Percentiles rank a stretch among this genome's conserved stretches.
phyloP scores from a whole-genome alignment of 1,140 invertebrate genomes.

The Periplaneta americana region DNA sequence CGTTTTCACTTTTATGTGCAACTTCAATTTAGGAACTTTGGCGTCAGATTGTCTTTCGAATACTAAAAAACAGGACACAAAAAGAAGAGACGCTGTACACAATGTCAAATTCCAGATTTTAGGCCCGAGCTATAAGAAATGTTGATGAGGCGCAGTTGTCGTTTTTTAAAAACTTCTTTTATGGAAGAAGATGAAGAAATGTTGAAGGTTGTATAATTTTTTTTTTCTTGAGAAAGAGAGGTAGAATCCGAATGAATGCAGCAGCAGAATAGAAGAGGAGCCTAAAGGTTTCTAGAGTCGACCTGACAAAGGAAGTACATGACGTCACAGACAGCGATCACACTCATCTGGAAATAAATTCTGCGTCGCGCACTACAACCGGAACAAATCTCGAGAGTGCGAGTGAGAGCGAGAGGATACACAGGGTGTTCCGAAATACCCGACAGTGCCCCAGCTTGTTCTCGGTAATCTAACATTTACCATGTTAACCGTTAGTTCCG shows the following conservation, averaged over 20 bases:
- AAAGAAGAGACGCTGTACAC: too few relatives aligned
- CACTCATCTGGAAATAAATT: neutral
- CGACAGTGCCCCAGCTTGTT: too few relatives aligned
- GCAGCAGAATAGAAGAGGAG: neutral
- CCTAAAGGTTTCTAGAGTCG: neutral
- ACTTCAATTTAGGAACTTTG: too few relatives aligned
- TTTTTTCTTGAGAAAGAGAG: neutral
- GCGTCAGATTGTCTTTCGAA: too few relatives aligned
- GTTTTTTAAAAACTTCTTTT: neutral
- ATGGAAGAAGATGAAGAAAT: neutral
- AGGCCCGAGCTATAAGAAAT: too few relatives aligned
- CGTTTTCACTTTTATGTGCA: too few relatives aligned
- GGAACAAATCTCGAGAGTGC: neutral
- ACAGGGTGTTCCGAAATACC: neutral
- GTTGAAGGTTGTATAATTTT: neutral
- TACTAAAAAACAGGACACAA: too few relatives aligned
- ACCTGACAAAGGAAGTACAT: neutral
- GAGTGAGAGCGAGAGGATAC: neutral
- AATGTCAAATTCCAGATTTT: too few relatives aligned
- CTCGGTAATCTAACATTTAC: too few relatives aligned
- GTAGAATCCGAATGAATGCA: neutral
- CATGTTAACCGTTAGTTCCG: too few relatives aligned
- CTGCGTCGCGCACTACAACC: neutral
- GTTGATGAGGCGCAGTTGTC: neutral
- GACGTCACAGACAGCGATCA: neutral